Percentiles rank a stretch among this genome's conserved stretches.
Conservation (phyloP, 2,888 invertebrate species). For the Drosophila colorata region DNA sequence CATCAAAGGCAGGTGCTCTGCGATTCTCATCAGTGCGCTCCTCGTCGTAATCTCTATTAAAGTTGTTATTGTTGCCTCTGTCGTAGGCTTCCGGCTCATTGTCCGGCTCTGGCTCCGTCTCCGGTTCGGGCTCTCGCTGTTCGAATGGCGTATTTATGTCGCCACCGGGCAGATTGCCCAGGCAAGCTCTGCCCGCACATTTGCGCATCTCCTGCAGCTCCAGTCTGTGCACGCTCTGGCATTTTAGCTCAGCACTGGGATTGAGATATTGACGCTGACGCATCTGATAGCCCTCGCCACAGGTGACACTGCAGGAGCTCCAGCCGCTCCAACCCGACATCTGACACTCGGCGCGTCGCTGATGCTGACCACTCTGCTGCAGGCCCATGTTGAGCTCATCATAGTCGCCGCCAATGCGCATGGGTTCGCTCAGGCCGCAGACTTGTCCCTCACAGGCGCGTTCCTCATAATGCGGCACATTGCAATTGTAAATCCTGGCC, state of each 20-base stretch:
- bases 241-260: constrained; percentile 87
- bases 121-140: constrained; percentile 6
- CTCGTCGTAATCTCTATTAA: constrained; percentile 31
- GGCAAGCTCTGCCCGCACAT: constrained; percentile 64
- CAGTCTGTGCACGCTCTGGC: constrained; percentile 79
- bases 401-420: constrained; percentile 26
- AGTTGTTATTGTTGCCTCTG: constrained; percentile 11
- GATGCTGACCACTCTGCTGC: constrained; percentile 16
- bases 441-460: constrained; percentile 84
- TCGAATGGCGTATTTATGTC: constrained; percentile 32
- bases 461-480: constrained; percentile 70
- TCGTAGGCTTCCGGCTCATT: constrained; percentile 11
- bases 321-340: constrained; percentile 91
- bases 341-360: constrained; percentile 87
- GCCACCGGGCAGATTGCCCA: constrained; percentile 51
- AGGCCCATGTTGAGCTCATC: constrained; percentile 39
- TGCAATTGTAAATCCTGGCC: constrained; percentile 80
- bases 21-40: constrained; percentile 1
- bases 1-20: constrained; percentile 33
- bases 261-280: constrained; percentile 88
- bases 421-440: constrained; percentile 69
- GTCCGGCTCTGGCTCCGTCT: constrained; percentile 13
- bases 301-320: constrained; percentile 91
- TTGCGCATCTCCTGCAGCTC: constrained; percentile 48
- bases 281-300: constrained; percentile 89